Conservation (phyloP, 1,140 invertebrate species). For the Cydia pomonella region DNA sequence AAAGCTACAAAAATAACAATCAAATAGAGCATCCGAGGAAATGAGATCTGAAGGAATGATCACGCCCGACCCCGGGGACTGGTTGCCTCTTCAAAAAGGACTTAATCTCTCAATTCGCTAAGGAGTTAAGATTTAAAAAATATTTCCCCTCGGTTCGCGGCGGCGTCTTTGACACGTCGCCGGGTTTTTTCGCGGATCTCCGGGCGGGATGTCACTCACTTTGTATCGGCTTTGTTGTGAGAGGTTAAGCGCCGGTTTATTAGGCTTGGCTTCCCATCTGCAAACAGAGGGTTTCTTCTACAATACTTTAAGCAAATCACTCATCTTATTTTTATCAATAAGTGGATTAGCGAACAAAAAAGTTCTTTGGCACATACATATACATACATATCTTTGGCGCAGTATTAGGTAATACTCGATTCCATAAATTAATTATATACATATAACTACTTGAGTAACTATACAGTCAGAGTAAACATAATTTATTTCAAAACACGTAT, state of each 20-base stretch:
- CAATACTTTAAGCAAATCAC: slow-evolving; percentile 41
- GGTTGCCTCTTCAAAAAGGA: slow-evolving; percentile 76
- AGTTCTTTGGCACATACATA: slow-evolving; percentile 22
- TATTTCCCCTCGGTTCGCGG: slow-evolving; percentile 70
- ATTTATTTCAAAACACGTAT: too few relatives aligned
- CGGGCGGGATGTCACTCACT: slow-evolving; percentile 74
- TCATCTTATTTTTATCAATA: slow-evolving; percentile 36
- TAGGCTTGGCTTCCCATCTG: slow-evolving; percentile 71
- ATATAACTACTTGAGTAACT: too few relatives aligned
- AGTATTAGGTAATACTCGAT: background rate
- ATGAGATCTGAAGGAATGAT: slow-evolving; percentile 79
- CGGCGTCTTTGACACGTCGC: slow-evolving; percentile 79
- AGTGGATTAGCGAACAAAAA: slow-evolving; percentile 46
- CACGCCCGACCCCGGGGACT: slow-evolving; percentile 73
- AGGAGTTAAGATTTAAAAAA: slow-evolving; percentile 80
- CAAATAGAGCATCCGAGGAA: slow-evolving; percentile 78
- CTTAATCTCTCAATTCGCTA: slow-evolving; percentile 81
- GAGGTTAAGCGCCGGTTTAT: slow-evolving; percentile 78
- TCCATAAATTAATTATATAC: too few relatives aligned
- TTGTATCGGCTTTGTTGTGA: slow-evolving; percentile 76
- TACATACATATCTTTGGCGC: too few relatives aligned
- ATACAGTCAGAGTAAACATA: too few relatives aligned
- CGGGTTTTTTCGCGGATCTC: slow-evolving; percentile 76
- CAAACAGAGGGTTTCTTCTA: slow-evolving; percentile 65
- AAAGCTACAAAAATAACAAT: slow-evolving; percentile 80